These are phyloP conservation scores for Allobates femoralis DNA, from an alignment of 2,797 vertebrate genomes.

Conservation along the genomic window DNA sequence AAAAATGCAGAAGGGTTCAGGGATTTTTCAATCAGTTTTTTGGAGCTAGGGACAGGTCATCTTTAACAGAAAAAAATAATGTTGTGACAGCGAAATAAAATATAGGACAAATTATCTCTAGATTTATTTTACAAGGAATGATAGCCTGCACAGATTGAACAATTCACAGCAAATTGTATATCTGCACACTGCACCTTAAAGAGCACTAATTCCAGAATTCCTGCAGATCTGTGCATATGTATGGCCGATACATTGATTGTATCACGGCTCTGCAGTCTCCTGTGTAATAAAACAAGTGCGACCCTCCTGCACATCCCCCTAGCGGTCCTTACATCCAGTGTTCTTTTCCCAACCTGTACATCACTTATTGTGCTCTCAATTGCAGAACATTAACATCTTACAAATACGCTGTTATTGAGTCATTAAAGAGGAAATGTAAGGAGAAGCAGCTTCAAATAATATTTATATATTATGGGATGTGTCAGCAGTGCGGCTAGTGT, in stretches of 20 bases:
- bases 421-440: conserved; percentile 12
- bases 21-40: no score
- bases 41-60: no score
- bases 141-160: neutral
- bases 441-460: conserved; percentile 10
- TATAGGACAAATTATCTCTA: no score
- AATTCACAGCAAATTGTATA: neutral
- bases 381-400: conserved; percentile 10
- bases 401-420: conserved; percentile 2
- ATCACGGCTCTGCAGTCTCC: neutral
- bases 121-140: no score
- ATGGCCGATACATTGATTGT: neutral
- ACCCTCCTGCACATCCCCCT: neutral
- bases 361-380: neutral
- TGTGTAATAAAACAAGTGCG: neutral
- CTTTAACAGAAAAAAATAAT: no score
- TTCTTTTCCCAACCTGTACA: conserved; percentile 19
- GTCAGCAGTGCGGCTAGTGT: neutral
- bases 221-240: neutral
- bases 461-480: conserved; percentile 14
- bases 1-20: no score
- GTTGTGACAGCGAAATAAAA: no score
- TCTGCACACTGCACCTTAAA: neutral
- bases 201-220: neutral
- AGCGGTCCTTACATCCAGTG: neutral